Conservation (phyloP, 2,888 invertebrate species). For the Amiota communis region DNA sequence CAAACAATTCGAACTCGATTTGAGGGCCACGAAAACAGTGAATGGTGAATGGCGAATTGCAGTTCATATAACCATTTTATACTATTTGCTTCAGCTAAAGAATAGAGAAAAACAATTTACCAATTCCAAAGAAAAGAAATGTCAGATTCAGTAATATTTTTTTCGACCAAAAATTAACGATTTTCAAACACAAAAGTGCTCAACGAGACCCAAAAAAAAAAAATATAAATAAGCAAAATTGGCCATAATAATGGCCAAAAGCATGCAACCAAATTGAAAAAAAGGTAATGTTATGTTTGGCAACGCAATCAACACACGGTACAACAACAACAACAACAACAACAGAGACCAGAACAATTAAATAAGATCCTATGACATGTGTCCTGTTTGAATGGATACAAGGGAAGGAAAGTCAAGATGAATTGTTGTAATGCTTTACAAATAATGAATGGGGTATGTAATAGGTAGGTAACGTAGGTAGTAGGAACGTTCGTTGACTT, state of each 20-base stretch:
- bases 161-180: slow-evolving; percentile 14
- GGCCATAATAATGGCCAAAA: no score
- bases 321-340: slow-evolving; percentile 4
- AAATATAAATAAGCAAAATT: neutral
- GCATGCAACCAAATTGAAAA: no score
- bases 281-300: slow-evolving; percentile 18
- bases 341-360: neutral
- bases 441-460: neutral
- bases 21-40: neutral
- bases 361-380: slow-evolving; percentile 7
- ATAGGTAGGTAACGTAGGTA: no score
- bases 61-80: neutral
- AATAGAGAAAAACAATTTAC: neutral
- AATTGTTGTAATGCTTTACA: neutral
- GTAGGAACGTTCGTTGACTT: neutral
- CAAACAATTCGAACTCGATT: neutral
- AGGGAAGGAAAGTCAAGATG: neutral
- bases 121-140: slow-evolving; percentile 4
- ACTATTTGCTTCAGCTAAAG: neutral
- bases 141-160: slow-evolving; percentile 19
- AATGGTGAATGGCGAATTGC: neutral
- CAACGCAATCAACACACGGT: slow-evolving; percentile 9
- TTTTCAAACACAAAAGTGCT: slow-evolving; percentile 15
- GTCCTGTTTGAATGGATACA: neutral
- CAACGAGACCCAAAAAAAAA: neutral